Evolutionary conservation across 2,113 vertebrate genomes (phyloP).

Genomic region (Rafetus swinhoei): DNA sequence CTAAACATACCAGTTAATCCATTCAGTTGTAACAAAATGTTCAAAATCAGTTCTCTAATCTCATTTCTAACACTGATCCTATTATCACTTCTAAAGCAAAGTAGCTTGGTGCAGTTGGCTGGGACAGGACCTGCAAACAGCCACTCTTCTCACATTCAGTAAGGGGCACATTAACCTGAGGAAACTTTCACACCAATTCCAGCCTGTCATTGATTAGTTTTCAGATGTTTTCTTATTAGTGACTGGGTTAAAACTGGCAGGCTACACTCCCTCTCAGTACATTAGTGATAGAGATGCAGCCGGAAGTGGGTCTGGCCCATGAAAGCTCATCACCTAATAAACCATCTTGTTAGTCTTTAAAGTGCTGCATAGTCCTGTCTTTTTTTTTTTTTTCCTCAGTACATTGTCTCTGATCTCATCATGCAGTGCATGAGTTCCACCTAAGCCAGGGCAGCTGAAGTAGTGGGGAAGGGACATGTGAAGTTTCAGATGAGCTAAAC

Average conservation of each 20-base stretch:
- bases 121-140: background rate
- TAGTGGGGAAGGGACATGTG: background rate
- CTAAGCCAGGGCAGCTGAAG: background rate
- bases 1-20: background rate
- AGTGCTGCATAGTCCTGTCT: too few species aligned
- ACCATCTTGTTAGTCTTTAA: too few species aligned
- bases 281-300: too few species aligned
- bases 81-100: background rate
- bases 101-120: background rate
- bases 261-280: too few species aligned
- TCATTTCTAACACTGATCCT: background rate
- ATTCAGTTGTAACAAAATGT: conserved; percentile 7
- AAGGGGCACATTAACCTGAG: background rate
- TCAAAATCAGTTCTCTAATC: conserved; percentile 11
- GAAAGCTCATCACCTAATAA: too few species aligned
- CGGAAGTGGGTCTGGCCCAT: too few species aligned
- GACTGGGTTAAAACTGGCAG: too few species aligned
- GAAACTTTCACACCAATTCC: background rate
- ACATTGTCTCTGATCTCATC: background rate
- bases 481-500: background rate
- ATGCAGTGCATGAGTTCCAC: background rate
- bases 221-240: background rate
- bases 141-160: too few species aligned
- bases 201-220: background rate
- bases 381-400: too few species aligned